Conservation (phyloP, 2,797 vertebrate species). For the Caiman crocodilus region DNA sequence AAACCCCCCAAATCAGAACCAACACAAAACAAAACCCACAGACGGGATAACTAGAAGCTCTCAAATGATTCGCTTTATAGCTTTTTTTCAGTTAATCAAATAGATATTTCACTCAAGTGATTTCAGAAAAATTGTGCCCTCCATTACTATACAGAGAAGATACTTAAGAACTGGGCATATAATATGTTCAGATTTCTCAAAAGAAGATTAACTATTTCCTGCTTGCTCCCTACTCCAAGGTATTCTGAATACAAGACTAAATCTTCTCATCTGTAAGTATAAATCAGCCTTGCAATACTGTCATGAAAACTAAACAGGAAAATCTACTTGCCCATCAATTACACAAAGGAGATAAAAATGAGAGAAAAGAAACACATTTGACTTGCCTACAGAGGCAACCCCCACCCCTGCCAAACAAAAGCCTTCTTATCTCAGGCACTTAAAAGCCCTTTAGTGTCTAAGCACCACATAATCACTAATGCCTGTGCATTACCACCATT, state of each 20-base stretch:
- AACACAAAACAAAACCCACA: not conserved
- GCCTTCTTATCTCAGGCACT: not conserved
- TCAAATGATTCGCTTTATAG: not conserved
- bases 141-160: not conserved
- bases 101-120: not conserved
- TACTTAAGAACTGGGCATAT: not conserved
- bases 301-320: not conserved
- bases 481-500: not conserved
- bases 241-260: fast-evolving
- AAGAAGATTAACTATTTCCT: not conserved
- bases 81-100: not conserved
- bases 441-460: not conserved
- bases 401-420: not conserved
- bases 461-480: not conserved
- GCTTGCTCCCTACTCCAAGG: not conserved
- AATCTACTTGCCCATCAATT: not conserved
- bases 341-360: not conserved
- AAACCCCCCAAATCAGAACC: no score
- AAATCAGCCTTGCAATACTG: fast-evolving
- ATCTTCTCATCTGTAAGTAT: fast-evolving
- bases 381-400: not conserved
- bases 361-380: not conserved
- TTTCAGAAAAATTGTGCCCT: not conserved
- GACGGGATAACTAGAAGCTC: not conserved
- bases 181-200: not conserved